Conservation (phyloP, 2,113 vertebrate genomes). For the Lucifuga dentata region DNA sequence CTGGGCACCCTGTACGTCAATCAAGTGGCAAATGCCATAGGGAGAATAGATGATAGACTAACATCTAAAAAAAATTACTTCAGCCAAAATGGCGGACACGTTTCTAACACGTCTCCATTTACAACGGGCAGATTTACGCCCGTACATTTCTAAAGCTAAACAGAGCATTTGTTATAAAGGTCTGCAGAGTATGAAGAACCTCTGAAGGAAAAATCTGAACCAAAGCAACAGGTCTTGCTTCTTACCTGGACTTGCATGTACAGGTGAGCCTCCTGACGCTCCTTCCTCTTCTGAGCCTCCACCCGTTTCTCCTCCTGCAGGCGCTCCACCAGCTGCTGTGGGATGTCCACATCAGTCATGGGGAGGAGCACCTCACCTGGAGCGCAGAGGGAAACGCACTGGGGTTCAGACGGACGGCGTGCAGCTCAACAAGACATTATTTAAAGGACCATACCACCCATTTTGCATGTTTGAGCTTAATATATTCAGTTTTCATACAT, state of each 20-base stretch:
- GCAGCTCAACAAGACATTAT: no score
- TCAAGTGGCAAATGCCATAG: no score
- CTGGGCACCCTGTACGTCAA: no score
- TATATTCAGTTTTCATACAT: no score
- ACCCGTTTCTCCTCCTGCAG: constrained; percentile 99
- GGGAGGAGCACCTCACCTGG: constrained; percentile 94
- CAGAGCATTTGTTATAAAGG: no score
- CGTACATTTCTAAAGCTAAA: background rate
- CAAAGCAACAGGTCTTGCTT: background rate
- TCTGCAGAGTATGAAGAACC: no score
- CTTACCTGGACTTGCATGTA: constrained; percentile 99
- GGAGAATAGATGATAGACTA: no score
- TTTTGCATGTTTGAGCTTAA: no score
- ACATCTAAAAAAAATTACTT: no score
- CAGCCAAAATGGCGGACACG: background rate
- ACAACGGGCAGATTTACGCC: background rate
- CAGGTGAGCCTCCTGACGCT: constrained; percentile 97
- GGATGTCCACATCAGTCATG: constrained; percentile 97
- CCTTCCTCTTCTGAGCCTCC: constrained; percentile 98
- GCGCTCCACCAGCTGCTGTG: constrained; percentile 96
- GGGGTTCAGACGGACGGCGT: no score
- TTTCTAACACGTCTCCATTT: background rate
- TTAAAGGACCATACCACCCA: no score
- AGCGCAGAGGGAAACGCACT: background rate
- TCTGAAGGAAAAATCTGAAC: no score